Base-by-base conservation (phyloP, 2,888 invertebrate species). In the Nomada hirtipes region DNA sequence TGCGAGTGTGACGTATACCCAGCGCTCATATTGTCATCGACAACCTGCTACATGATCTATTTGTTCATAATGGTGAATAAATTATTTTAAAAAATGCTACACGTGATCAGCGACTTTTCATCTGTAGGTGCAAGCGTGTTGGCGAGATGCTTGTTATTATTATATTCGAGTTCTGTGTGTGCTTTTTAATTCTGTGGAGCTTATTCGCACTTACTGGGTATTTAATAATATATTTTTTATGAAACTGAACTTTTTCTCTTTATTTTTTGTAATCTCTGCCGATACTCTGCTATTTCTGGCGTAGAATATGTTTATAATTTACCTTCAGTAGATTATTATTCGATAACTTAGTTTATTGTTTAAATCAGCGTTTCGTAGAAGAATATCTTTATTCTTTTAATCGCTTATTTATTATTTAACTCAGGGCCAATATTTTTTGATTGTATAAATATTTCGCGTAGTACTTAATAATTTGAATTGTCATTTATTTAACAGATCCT, bases 21-120 rank as follows among this genome's bases (percentile, higher is more conserved):
- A 10, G 61, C 67, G 79, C 83, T 79, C 76, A n/a, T 60, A 59
- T 61, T 53, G 79, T 72, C 76, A 57, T 79, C 76, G 64, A 79
- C 61, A 47, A 72, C 52, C 82, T 79, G 86, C 83, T 90, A 84
- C 89, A 88, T 82, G 82, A 89, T 86, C 86, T 87, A 89, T 85
- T 89, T 89, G 88, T 89, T 91, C 89, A 80, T 86, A 88, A 87
- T 88, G 89, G 88, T 86, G 86, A 91, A 91, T 91, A 92, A 92
- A 92, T 91, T 91, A 90, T 91, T 91, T 91, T 88, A 87, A 86
- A 88, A 87, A 87, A 87, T 67, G 79, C 63, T 75, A 76, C 72
- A 64, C 42, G 44, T 59, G 59, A 36, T 59, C 29, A 52, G 23
- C 57, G 63, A 65, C 65, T 76, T 67, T 63, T 77, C 4, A 53